Evolutionary conservation across 2,797 vertebrate species (phyloP).

Genomic region (Poecilia velifera): DNA sequence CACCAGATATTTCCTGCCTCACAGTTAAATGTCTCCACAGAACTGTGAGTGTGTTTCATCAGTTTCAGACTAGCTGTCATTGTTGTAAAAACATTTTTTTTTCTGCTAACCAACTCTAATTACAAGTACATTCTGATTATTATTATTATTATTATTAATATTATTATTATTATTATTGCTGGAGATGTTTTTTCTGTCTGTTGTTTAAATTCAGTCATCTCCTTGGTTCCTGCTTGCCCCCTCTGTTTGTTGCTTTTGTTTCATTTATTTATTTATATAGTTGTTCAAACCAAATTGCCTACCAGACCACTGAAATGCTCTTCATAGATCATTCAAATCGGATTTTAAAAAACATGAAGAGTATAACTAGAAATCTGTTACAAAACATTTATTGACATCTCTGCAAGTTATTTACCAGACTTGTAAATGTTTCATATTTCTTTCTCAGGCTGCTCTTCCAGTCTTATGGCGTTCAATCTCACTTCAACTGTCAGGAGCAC

Average conservation of each 20-base stretch:
- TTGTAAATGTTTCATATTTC: not conserved
- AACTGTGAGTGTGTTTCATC: conserved; percentile 10
- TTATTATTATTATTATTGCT: not conserved
- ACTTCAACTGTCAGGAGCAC: not conserved
- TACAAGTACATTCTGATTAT: conserved; percentile 40
- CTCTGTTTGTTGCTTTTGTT: conserved; percentile 39
- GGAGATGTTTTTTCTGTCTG: not conserved
- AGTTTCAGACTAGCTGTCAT: conserved; percentile 40
- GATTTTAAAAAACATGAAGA: not conserved
- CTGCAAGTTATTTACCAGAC: not conserved
- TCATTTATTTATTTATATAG: not conserved
- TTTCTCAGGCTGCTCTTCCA: not conserved
- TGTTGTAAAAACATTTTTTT: conserved; percentile 23
- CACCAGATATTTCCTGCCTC: conserved; percentile 18
- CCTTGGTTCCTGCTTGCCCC: not conserved
- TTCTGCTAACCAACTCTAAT: conserved; percentile 30
- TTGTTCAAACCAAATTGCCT: not conserved
- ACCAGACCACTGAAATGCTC: not conserved
- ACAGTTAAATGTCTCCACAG: conserved; percentile 25
- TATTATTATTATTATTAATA: not conserved
- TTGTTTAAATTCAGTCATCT: no score
- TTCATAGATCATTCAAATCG: not conserved
- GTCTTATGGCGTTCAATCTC: not conserved
- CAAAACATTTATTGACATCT: not conserved
- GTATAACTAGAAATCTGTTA: not conserved